Evolutionary conservation across 1,140 invertebrate genomes (phyloP), one percentile per base, ranked within the genome.

Genomic region (Agraylea sexmaculata): DNA sequence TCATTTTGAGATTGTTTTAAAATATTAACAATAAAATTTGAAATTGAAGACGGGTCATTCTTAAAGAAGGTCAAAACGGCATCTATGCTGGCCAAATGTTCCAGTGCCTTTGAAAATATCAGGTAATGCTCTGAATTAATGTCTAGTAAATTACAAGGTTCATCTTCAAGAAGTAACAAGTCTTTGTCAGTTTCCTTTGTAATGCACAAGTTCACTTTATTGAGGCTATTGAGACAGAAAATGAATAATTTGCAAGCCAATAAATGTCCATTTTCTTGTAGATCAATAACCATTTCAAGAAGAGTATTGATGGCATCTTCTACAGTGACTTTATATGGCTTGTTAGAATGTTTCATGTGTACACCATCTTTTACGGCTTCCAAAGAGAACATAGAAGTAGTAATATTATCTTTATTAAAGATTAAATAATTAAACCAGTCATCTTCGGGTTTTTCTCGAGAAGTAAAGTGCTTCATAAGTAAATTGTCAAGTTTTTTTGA

Each of bases 21-120:
- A 38, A 62, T 56, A 37, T 57, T 43, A 51, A 60, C 57, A 16
- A 66, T 50, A 51, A 68, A 66, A 37, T 58, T 49, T 16, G 64
- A 40, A 10, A 65, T 55, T 13, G 56, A 50, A 21, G 39, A 17
- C 37, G 62, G 60, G 42, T 60, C 56, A 16, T 40, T 47, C 49
- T 59, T 66, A 18, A 68, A 48, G 37, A 43, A 46, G 38, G 54
- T 52, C 10, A 60, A 51, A 23, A 62, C 49, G 6, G 31, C 37
- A 42, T 49, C 27, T 29, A 54, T 44, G 3, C 36, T 42, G 0
- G 39, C 20, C 21, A 51, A 34, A 19, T 43, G 52, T 39, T 51
- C 32, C 11, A 58, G 43, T 29, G 52, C 41, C 19, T 51, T 46
- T 34, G 49, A 37, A 23, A 61, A 47, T 37, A 55, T 57, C 27